Conservation (phyloP, 2,113 vertebrate genomes). For the Campylomormyrus numenius region DNA sequence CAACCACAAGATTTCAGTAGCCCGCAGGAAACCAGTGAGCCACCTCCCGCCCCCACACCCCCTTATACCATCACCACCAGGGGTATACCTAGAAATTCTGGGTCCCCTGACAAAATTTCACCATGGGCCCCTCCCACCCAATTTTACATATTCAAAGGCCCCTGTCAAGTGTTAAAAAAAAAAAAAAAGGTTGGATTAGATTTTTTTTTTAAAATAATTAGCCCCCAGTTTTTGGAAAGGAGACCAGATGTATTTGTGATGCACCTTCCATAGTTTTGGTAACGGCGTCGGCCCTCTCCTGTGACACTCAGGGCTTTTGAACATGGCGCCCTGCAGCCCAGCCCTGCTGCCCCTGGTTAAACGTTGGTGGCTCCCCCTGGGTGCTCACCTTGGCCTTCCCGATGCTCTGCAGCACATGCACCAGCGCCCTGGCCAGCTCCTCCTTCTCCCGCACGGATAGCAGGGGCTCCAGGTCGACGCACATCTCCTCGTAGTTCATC, state of each 20-base stretch:
- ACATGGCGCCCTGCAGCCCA: neutral
- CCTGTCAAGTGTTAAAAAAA: neutral
- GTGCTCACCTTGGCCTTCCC: conserved; percentile 80
- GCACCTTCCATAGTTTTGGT: neutral
- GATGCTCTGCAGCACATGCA: conserved; percentile 80
- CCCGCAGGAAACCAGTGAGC: neutral
- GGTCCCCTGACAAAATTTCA: neutral
- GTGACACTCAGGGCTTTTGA: neutral
- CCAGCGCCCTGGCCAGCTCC: conserved; percentile 78
- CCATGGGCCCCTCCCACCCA: neutral
- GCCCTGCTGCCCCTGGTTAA: neutral
- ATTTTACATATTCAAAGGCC: neutral
- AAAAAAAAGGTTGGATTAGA: neutral
- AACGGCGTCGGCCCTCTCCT: neutral
- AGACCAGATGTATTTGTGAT: neutral
- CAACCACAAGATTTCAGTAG: neutral
- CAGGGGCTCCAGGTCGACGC: conserved; percentile 68
- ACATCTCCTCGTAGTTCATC: conserved; percentile 74
- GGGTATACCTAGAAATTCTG: neutral
- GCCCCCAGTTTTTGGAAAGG: neutral
- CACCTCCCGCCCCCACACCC: neutral
- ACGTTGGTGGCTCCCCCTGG: neutral
- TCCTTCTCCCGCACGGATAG: conserved; percentile 80
- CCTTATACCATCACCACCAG: neutral
- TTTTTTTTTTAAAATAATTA: neutral